Base-by-base conservation (phyloP, 1,140 invertebrate species). In the Anthonomus grandis region DNA sequence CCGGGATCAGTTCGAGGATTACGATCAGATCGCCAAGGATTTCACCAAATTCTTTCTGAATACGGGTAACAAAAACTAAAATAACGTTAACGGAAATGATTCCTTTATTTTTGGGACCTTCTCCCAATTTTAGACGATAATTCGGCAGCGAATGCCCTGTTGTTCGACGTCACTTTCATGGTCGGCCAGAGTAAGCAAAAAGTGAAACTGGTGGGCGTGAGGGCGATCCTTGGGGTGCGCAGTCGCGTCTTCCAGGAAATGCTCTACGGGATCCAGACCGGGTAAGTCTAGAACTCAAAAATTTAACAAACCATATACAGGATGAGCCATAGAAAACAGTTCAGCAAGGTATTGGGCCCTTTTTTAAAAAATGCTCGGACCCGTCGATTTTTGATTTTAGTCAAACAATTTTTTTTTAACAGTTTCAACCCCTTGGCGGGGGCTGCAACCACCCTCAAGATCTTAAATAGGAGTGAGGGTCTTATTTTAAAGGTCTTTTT, bases 221-320 rank as follows among this genome's bases (percentile, higher is more conserved):
- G 93, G 65, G 93, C 93, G 4, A 95, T 95, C 64, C 76, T 96
- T 17, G 93, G 91, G 15, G 92, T 96, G 1, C 77, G 93, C 63
- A 92, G 90, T 78, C 84, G 90, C 62, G 85, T 87, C 12, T 92
- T 92, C 69, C 87, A 95, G 79, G 92, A 96, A 77, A 95, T 96
- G 91, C 75, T 96, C 15, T 95, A 95, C 71, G 93, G 93, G 55
- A 95, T 95, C 64, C 90, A 92, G 68, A 90, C 91, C 0, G 91
- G 91, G 57, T 31, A 18, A 34, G 50, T 49, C 13, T 23, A 3
- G 17, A 27, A 25, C 10, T 45, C n/a, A n/a, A n/a, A n/a, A n/a
- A n/a, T n/a, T n/a, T n/a, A n/a, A n/a, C n/a, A n/a, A n/a, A n/a
- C n/a, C n/a, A n/a, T n/a, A n/a, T n/a, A n/a, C n/a, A n/a, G n/a